Evolutionary conservation across 2,888 invertebrate species (phyloP), one percentile per base, ranked within the genome.

Genomic region (Crepidodera aurea): DNA sequence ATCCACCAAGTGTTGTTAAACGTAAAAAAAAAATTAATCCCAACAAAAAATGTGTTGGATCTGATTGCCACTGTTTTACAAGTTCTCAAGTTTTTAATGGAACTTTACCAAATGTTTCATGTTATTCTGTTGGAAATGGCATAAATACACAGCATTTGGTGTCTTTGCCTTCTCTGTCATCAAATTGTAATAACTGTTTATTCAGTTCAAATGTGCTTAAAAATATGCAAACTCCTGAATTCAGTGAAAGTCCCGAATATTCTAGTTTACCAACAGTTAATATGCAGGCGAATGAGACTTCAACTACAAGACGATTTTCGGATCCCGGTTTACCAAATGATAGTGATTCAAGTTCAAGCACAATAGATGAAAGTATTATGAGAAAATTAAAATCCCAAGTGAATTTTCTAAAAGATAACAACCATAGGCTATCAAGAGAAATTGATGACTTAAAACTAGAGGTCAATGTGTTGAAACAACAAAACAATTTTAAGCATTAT

Each of bases 351-450:
- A 76, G 78, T 60, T 84, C 86, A 0, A 87, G 86, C 53, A 83
- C 83, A 8, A 83, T 84, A 67, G 88, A 87, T 46, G 86, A 84
- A 67, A 83, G 86, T 67, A 78, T 89, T 46, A 79, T 89, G 42
- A 81, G 86, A 50, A 87, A 88, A 62, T 82, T 92, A 27, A 84
- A 90, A 66, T 90, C 91, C 73, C 92, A 92, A 82, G 90, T 92
- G 69, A 83, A 86, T 73, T 79, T 87, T 56, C 77, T 92, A 70
- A 90, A 90, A 76, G 87, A 90, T 71, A 85, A 86, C 60, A 92
- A 92, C 80, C 86, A 88, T 71, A 90, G 89, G 83, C 84, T 92
- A 75, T 90, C 86, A 74, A 87, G 88, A 77, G 91, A 92, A 77
- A 84, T 92, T 71, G 86, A 87, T 74, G 90, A 91, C 73, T 87